Conservation (phyloP, 2,888 invertebrate species). For the Silvanus unidentatus region DNA sequence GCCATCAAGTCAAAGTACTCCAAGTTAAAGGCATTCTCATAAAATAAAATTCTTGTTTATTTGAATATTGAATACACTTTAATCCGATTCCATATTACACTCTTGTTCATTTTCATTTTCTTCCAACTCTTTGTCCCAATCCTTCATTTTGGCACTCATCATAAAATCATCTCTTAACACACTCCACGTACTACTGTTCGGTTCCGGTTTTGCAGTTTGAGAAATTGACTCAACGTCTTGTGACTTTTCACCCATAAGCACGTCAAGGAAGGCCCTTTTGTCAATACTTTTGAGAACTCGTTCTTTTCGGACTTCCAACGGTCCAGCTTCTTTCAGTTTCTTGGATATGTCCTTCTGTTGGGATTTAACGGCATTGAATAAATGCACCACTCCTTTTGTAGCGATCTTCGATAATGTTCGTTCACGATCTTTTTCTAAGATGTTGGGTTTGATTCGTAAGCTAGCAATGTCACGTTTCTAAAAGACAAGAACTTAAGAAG, state of each 20-base stretch:
- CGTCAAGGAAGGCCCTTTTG: conserved; percentile 70
- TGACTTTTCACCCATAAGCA: conserved; percentile 66
- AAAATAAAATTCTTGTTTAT: too few species aligned
- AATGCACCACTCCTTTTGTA: conserved; percentile 86
- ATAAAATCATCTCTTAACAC: conserved; percentile 79
- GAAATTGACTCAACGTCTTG: conserved; percentile 33
- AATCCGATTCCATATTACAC: conserved; percentile 14
- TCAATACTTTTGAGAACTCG: conserved; percentile 69
- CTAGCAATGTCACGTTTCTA: conserved; percentile 59
- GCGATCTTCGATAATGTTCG: conserved; percentile 74
- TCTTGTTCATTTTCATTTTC: conserved; percentile 41
- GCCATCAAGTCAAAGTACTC: too few species aligned
- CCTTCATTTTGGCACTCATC: conserved; percentile 83
- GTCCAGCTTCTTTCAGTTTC: conserved; percentile 65
- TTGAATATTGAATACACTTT: conserved; percentile 17
- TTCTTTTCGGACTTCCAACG: conserved; percentile 71
- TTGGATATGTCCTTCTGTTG: conserved; percentile 74
- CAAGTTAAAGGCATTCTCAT: too few species aligned
- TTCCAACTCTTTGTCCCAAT: conserved; percentile 78
- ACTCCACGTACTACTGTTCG: conserved; percentile 51
- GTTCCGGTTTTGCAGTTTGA: conserved; percentile 28
- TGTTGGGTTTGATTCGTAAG: conserved; percentile 69
- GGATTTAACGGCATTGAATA: conserved; percentile 83
- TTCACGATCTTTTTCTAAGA: conserved; percentile 72
- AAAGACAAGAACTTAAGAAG: conserved; percentile 25